Conservation (phyloP, 2,797 vertebrate species). For the Leptatherina wallacei region DNA sequence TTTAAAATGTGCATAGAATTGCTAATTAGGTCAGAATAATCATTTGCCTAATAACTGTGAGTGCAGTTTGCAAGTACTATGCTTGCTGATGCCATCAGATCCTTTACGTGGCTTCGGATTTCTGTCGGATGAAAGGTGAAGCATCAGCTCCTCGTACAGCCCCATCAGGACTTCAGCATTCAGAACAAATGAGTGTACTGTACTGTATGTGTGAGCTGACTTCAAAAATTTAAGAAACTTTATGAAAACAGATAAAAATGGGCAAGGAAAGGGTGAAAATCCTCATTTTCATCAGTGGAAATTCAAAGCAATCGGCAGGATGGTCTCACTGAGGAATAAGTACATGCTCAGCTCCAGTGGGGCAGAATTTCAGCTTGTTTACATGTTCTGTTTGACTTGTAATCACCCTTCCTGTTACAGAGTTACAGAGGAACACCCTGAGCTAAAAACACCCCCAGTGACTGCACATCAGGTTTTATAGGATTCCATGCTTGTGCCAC, state of each 20-base stretch:
- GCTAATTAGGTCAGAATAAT: not conserved
- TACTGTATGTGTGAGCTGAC: not conserved
- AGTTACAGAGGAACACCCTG: conserved; percentile 58
- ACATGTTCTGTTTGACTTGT: conserved; percentile 46
- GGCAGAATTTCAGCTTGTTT: conserved; percentile 46
- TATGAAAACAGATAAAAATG: not conserved
- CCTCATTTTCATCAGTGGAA: not conserved
- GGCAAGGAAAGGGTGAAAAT: not conserved
- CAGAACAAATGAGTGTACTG: not conserved
- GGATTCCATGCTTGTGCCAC: not conserved
- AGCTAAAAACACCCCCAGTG: conserved; percentile 19
- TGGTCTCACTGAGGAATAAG: conserved; percentile 1
- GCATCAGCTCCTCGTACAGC: not conserved
- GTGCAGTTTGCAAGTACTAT: not conserved
- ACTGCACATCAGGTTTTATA: not conserved
- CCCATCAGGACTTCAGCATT: not conserved
- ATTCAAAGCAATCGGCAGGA: not conserved
- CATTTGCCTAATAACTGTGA: not conserved
- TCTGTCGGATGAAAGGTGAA: not conserved
- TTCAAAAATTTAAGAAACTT: not conserved
- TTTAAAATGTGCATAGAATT: not conserved
- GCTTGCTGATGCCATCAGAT: not conserved
- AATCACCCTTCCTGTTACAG: conserved; percentile 67
- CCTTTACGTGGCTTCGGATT: not conserved
- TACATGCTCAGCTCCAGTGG: not conserved